Evolutionary conservation across 2,888 invertebrate genomes (phyloP).

Genomic region (Acanthosoma haemorrhoidale): DNA sequence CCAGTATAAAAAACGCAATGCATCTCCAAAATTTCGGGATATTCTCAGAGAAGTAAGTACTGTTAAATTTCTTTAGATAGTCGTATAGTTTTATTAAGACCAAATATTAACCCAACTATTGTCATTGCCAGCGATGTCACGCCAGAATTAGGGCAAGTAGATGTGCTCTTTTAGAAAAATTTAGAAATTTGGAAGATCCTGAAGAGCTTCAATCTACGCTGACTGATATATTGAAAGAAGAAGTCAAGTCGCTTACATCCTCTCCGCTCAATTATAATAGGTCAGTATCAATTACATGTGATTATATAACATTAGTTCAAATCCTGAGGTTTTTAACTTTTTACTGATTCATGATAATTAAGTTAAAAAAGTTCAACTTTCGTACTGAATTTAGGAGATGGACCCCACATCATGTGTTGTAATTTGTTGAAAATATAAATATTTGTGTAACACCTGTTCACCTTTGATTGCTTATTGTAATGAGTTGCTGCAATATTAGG

Average conservation of each 20-base stretch:
- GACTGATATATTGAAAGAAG: slow-evolving; percentile 44
- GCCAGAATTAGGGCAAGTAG: slow-evolving; percentile 32
- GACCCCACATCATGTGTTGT: too few relatives aligned
- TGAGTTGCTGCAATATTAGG: too few relatives aligned
- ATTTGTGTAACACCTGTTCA: too few relatives aligned
- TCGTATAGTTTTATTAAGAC: not conserved
- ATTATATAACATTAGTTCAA: too few relatives aligned
- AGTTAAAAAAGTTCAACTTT: too few relatives aligned
- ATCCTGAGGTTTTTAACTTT: too few relatives aligned
- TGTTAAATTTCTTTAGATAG: not conserved
- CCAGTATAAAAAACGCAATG: slow-evolving; percentile 38
- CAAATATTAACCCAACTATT: not conserved
- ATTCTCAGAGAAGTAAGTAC: slow-evolving; percentile 46
- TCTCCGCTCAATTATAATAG: not conserved
- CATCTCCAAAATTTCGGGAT: slow-evolving; percentile 47
- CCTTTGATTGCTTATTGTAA: too few relatives aligned
- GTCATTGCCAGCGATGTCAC: slow-evolving; percentile 29
- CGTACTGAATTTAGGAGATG: too few relatives aligned
- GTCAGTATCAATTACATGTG: not conserved
- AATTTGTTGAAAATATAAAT: too few relatives aligned
- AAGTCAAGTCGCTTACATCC: slow-evolving; percentile 42
- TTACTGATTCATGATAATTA: too few relatives aligned
- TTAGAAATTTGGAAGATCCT: slow-evolving; percentile 41
- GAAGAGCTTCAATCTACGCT: slow-evolving; percentile 42
- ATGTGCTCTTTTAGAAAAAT: slow-evolving; percentile 42